phyloP scores from a whole-genome alignment of 2,113 vertebrate species.

The Poeciliopsis retropinna region DNA sequence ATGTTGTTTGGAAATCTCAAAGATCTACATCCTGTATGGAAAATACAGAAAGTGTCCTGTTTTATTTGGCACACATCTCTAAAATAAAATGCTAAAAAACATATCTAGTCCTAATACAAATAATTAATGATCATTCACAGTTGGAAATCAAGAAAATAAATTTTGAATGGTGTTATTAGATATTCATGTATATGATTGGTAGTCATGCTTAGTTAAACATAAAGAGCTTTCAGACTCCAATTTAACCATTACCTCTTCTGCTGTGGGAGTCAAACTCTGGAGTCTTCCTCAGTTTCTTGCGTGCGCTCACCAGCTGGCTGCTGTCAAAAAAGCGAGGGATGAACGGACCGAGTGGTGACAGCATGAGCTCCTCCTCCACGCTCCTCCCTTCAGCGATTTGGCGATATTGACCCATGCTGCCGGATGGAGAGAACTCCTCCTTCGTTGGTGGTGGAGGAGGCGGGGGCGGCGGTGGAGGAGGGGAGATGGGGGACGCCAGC shows the following conservation, averaged over 20 bases:
- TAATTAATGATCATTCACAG: neutral
- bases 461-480: conserved; percentile 73
- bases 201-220: no score
- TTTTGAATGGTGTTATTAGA: no score
- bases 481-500: conserved; percentile 66
- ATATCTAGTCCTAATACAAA: neutral
- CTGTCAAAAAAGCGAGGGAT: conserved; percentile 93
- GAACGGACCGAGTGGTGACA: conserved; percentile 76
- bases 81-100: neutral
- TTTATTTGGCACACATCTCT: neutral
- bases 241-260: conserved; percentile 83
- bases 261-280: conserved; percentile 85
- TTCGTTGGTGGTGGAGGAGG: conserved; percentile 68
- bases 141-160: no score
- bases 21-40: neutral
- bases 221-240: no score
- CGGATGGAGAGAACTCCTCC: conserved; percentile 59
- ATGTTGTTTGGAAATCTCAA: no score
- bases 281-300: conserved; percentile 92
- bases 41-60: neutral
- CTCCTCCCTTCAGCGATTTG: conserved; percentile 69
- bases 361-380: conserved; percentile 57
- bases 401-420: conserved; percentile 68
- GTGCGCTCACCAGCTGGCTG: conserved; percentile 91
- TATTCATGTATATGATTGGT: no score